Evolutionary conservation across 2,888 invertebrate species (phyloP), one percentile per base, ranked within the genome.

Genomic region (Hyposoter didymator): DNA sequence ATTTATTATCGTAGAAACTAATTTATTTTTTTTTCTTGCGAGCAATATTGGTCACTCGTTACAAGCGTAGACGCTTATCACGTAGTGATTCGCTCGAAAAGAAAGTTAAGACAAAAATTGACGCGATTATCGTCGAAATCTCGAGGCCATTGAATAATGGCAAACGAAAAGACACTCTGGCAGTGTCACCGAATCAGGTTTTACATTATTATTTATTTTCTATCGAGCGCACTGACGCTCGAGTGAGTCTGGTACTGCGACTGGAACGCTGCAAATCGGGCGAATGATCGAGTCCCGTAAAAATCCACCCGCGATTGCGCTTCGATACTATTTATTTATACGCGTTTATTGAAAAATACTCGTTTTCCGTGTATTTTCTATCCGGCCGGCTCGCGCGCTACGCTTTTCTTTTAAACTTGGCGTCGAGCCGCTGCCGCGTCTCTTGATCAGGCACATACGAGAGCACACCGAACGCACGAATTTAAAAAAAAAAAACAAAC

Each of bases 1-100:
- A 87, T 86, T 86, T 39, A 28, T 69, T 76, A 86, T 86, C 84
- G 76, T 88, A 84, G 85, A 49, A 59, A 82, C 78, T 52, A 80
- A 87, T 84, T 85, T 28, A 39, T 52, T 47, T 70, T 76, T 69
- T 69, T 66, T 74, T 43, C 52, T 45, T 35, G 19, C 10, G 17
- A 43, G 72, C 22, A 2, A 69, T n/a, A 66, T 69, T n/a, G n/a
- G 28, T 49, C 43, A 52, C 55, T 43, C 55, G 39, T 78, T 43
- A 52, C n/a, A 70, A 59, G 64, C 76, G 47, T 82, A 72, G n/a
- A 76, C 75, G 69, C 74, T 75, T 52, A 19, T 19, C 3, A 66
- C 43, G 72, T 47, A 19, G 12, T n/a, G 55, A 64, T 14, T 47
- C 32, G 28, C 39, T 73, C 22, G 10, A 17, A n/a, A 47, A 22